A percentile compares a stretch with the other conserved stretches of the same genome.
Conservation (phyloP, 2,888 invertebrate species). For the Lapara coniferarum region DNA sequence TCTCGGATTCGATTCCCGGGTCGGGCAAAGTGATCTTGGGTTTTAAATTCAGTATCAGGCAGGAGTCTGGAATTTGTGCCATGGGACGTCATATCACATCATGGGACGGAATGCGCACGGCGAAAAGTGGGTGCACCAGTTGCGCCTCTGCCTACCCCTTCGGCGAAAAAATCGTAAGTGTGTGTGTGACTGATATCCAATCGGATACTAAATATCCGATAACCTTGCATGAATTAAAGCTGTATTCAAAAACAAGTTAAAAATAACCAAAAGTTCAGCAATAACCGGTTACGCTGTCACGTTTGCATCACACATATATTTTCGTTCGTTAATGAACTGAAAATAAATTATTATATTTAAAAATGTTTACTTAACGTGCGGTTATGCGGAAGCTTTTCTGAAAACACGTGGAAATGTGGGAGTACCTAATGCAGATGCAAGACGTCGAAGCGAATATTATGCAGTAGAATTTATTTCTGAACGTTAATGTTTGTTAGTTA, state of each 20-base stretch:
- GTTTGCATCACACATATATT: constrained; percentile 7
- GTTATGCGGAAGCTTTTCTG: constrained; percentile 5
- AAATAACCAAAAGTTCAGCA: background rate
- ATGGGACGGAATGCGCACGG: too few relatives aligned
- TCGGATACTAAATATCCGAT: too few relatives aligned
- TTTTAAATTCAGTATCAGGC: too few relatives aligned
- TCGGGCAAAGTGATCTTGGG: too few relatives aligned
- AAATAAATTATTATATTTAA: constrained; percentile 16
- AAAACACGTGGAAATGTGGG: constrained; percentile 10
- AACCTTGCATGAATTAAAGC: too few relatives aligned
- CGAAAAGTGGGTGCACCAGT: too few relatives aligned
- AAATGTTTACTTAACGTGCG: constrained; percentile 13
- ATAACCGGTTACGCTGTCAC: background rate
- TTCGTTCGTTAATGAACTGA: constrained; percentile 12
- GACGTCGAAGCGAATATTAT: background rate
- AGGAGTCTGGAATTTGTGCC: too few relatives aligned
- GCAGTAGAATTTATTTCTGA: background rate
- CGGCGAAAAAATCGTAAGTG: too few relatives aligned
- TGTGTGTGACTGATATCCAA: too few relatives aligned
- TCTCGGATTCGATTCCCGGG: too few relatives aligned
- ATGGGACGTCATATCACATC: too few relatives aligned
- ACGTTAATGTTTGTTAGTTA: background rate
- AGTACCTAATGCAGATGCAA: background rate
- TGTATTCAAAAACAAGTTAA: background rate
- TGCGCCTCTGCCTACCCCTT: too few relatives aligned